Percentiles rank a stretch among this genome's conserved stretches.
Evolutionary conservation across 2,797 vertebrate species (phyloP).

Genomic region (Myotis findleyi): DNA sequence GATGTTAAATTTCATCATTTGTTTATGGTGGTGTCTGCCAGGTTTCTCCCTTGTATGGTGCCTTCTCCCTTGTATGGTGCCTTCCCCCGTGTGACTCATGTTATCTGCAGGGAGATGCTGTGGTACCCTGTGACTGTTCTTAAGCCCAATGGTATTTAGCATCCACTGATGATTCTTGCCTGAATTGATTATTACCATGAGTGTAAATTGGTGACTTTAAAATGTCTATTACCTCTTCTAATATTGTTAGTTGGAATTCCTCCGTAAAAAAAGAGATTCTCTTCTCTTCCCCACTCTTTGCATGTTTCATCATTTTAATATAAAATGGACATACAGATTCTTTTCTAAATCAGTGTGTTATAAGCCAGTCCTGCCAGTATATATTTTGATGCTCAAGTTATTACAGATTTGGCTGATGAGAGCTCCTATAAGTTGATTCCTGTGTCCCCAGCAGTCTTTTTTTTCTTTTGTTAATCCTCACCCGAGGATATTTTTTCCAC

Average conservation of each 20-base stretch:
- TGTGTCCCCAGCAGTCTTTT: not conserved
- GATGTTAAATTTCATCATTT: not conserved
- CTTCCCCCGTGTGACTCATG: not conserved
- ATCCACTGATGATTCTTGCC: not conserved
- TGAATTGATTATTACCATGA: not conserved
- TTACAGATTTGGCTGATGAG: not conserved
- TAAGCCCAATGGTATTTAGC: not conserved
- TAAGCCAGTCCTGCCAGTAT: not conserved
- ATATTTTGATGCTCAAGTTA: not conserved
- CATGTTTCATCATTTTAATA: not conserved
- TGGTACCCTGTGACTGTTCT: not conserved
- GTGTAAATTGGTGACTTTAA: not conserved
- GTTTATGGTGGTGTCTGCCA: not conserved
- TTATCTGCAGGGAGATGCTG: not conserved
- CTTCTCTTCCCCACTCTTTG: not conserved
- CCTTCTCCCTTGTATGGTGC: not conserved
- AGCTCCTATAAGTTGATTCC: not conserved
- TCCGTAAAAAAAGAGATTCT: not conserved
- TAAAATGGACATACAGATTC: not conserved
- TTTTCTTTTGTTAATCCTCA: too few species aligned
- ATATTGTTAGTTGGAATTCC: not conserved
- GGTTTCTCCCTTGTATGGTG: not conserved
- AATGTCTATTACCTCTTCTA: not conserved
- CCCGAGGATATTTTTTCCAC: too few species aligned
- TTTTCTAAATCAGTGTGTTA: not conserved